Evolutionary conservation across 2,113 vertebrate species (phyloP), one percentile per base, ranked within the genome.

Genomic region (Lampris megalopsis): DNA sequence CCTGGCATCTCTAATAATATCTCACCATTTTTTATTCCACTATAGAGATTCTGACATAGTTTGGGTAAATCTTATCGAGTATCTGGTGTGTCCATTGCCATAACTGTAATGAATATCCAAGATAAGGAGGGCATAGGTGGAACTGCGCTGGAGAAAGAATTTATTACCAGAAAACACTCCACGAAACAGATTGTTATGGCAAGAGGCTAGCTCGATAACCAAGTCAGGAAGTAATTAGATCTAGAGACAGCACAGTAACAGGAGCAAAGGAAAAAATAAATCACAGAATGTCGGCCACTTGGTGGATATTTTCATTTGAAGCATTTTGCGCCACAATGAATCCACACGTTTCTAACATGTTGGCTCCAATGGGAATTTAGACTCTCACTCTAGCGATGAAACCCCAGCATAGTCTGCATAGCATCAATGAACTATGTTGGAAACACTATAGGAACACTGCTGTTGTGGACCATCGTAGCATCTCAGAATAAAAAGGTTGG

Each of bases 41-140:
- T 40, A 59, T 9, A 36, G 57, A 37, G 35, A 9, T 59, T 36
- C 37, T 9, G 36, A 9, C 9, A 37, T 11, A 37, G 1, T 57
- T 0, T 37, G 6, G 58, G 24, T 47, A 53, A 60, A 60, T 61
- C 78, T 82, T 73, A 77, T 77, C 68, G 1, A 8, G 40, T 59
- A 37, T 59, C 57, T 36, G 9, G 57, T 24, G 8, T 68, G 53
- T 48, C 53, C 47, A 5, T 58, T 45, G 59, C 35, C 73, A 38
- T 50, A 64, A 58, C 56, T 40, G 36, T 48, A 64, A 72, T 68
- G n/a, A 40, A 69, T 73, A 8, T 68, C 47, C 10, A 2, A 64
- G 53, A 74, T 50, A 61, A 2, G 45, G 61, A 54, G 36, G 1
- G 2, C 47, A 5, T 5, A 45, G 8, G 6, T 5, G 35, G 24